Evolutionary conservation across 2,113 vertebrate species (phyloP).

Genomic region (Axis porcinus): DNA sequence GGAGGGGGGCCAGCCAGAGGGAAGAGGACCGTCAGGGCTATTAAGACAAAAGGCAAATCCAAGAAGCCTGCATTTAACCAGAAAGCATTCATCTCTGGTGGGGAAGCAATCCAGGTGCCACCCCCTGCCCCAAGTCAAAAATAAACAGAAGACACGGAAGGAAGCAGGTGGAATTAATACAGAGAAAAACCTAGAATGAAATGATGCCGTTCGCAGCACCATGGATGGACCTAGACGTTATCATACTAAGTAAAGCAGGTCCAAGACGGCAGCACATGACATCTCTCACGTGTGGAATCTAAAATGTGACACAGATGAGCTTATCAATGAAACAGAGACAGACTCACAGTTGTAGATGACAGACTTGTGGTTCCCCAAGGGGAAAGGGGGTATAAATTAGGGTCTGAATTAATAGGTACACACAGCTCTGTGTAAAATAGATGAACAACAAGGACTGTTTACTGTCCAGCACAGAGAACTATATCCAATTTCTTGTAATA

Average conservation of each 20-base stretch:
- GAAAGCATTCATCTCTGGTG: neutral
- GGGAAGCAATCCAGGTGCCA: neutral
- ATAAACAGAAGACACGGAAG: neutral
- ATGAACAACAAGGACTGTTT: neutral
- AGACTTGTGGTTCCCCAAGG: neutral
- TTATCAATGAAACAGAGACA: rapidly evolving
- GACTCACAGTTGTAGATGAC: neutral
- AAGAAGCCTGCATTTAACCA: neutral
- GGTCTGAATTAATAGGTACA: rapidly evolving
- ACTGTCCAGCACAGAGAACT: neutral
- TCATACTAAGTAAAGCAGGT: neutral
- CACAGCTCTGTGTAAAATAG: neutral
- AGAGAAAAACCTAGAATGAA: neutral
- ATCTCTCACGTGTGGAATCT: neutral
- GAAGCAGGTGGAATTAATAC: neutral
- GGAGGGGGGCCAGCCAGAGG: neutral
- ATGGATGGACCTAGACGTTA: neutral
- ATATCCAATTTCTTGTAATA: neutral
- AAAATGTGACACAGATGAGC: neutral
- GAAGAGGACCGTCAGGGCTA: neutral
- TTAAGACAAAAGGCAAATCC: neutral
- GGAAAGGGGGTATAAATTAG: neutral
- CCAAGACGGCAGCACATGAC: rapidly evolving
- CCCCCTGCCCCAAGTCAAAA: neutral
- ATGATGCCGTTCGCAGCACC: neutral